phyloP scores from a whole-genome alignment of 2,888 invertebrate genomes.

The Geophilus truncorum region DNA sequence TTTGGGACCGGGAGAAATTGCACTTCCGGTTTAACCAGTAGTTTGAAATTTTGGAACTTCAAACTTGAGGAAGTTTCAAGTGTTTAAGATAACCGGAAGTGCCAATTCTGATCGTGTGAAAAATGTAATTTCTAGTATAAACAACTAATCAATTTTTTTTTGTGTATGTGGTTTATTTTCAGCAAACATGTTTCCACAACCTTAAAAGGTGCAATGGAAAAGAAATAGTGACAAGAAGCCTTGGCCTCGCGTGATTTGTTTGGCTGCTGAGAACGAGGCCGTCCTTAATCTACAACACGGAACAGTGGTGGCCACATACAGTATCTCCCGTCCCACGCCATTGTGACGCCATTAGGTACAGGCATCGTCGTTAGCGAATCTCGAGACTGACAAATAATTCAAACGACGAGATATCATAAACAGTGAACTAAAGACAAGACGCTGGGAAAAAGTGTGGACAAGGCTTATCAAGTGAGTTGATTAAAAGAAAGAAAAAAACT shows the following conservation, averaged over 20 bases:
- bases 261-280: not conserved
- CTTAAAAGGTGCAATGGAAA: not conserved
- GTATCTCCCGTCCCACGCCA: not conserved
- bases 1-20: too few species aligned
- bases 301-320: not conserved
- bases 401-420: not conserved
- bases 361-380: not conserved
- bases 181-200: not conserved
- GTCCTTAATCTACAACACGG: not conserved
- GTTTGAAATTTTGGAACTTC: too few species aligned
- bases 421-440: not conserved
- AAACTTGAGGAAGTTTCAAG: too few species aligned
- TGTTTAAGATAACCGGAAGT: too few species aligned
- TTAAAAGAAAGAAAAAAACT: not conserved
- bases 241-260: not conserved
- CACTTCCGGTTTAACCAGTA: too few species aligned
- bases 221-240: not conserved
- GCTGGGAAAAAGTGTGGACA: not conserved
- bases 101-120: too few species aligned
- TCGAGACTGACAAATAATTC: not conserved
- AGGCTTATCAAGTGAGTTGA: not conserved
- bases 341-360: not conserved
- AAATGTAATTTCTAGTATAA: too few species aligned
- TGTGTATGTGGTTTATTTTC: too few species aligned
- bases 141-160: too few species aligned